A percentile compares a stretch with the other conserved stretches of the same genome.
Conservation (phyloP, 1,140 invertebrate species). For the Archivesica marissinica region DNA sequence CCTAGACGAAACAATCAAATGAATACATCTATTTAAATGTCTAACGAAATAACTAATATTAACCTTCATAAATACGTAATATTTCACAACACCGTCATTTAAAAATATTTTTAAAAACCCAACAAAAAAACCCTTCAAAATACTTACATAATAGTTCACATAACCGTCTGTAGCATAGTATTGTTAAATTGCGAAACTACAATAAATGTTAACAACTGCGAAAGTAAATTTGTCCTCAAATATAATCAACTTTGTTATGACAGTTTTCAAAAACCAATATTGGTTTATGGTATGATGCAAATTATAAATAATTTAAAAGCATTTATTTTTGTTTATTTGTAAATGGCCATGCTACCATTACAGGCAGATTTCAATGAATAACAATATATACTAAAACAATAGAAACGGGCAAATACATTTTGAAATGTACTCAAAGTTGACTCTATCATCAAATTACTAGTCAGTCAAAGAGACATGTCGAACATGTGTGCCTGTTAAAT, state of each 20-base stretch:
- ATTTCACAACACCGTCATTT: no score
- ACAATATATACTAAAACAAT: not conserved
- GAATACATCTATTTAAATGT: no score
- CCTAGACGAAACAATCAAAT: no score
- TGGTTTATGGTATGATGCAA: conserved; percentile 5
- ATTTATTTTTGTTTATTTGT: conserved; percentile 13
- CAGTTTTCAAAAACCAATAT: not conserved
- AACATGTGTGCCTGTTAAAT: not conserved
- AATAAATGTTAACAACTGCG: no score
- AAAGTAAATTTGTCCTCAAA: no score
- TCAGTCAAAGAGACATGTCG: not conserved
- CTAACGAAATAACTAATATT: no score
- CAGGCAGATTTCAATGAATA: conserved; percentile 4
- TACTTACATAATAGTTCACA: no score
- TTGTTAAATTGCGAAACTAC: no score
- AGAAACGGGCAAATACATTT: not conserved
- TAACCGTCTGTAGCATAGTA: no score
- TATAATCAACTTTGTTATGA: not conserved
- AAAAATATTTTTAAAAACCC: no score
- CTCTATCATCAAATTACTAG: not conserved
- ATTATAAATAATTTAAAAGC: conserved; percentile 26
- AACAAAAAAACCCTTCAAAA: no score
- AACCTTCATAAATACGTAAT: no score
- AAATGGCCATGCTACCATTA: not conserved
- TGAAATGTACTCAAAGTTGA: not conserved